Conservation (phyloP, 2,113 vertebrate genomes). For the Ammospiza nelsoni region DNA sequence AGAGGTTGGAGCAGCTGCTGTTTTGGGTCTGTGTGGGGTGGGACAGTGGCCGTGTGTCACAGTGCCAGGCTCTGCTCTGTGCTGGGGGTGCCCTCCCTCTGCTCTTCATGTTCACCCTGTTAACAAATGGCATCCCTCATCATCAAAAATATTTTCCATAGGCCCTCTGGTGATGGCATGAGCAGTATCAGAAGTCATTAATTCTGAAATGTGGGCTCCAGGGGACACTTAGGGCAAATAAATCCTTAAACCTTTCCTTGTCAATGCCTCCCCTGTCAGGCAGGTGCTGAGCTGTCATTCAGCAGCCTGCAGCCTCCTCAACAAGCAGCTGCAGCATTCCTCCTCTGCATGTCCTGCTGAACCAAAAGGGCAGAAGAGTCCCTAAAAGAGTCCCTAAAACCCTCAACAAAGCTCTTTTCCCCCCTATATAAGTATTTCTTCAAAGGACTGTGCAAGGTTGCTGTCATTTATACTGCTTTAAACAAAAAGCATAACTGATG, state of each 20-base stretch:
- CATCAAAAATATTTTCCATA: background rate
- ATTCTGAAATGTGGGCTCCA: background rate
- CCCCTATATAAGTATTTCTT: background rate
- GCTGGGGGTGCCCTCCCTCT: background rate
- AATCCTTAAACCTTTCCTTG: background rate
- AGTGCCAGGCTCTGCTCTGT: background rate
- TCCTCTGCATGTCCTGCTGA: background rate
- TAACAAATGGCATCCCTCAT: background rate
- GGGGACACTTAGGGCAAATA: background rate
- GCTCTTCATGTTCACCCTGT: background rate
- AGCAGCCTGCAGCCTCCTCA: background rate
- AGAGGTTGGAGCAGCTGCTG: background rate
- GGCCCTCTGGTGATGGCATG: background rate
- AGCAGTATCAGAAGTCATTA: background rate
- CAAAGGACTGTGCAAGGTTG: background rate
- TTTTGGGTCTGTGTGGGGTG: rapidly evolving
- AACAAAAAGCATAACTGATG: background rate
- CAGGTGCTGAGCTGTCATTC: background rate
- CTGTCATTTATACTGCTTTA: background rate
- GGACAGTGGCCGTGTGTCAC: background rate
- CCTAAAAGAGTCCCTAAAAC: background rate
- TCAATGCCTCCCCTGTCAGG: background rate
- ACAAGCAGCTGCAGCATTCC: background rate
- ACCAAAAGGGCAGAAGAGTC: background rate
- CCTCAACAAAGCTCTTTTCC: background rate